A percentile compares a stretch with the other conserved stretches of the same genome.
These are phyloP conservation scores for Hypena proboscidalis DNA, from an alignment of 2,888 invertebrate genomes.

Conservation along the genomic window DNA sequence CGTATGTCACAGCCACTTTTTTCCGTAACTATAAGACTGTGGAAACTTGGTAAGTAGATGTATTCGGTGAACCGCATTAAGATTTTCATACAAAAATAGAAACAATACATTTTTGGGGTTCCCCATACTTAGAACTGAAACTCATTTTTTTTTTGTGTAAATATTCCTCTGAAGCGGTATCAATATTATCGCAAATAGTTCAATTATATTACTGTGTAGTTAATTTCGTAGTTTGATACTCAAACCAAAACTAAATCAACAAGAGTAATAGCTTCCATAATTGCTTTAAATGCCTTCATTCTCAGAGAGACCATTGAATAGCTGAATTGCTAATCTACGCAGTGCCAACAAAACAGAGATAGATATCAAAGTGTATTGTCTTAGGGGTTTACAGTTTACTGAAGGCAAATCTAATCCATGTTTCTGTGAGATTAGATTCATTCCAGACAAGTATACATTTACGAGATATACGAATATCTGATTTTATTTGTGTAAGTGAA, in stretches of 20 bases:
- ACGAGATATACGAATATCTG: constrained; percentile 24
- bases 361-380: constrained; percentile 16
- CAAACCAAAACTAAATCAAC: neutral
- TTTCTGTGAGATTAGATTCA: constrained; percentile 40
- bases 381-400: constrained; percentile 18
- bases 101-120: too few species aligned
- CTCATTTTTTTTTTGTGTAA: too few species aligned
- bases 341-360: constrained; percentile 1
- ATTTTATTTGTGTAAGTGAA: constrained; percentile 38
- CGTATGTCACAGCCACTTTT: too few species aligned
- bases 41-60: too few species aligned
- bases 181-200: too few species aligned
- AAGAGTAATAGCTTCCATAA: neutral
- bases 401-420: constrained; percentile 32
- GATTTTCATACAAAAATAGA: too few species aligned
- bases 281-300: neutral
- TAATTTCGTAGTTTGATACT: too few species aligned
- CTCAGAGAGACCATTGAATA: constrained; percentile 3
- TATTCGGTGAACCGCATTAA: too few species aligned
- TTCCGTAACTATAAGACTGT: too few species aligned
- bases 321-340: constrained; percentile 4
- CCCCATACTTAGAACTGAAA: too few species aligned
- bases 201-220: too few species aligned
- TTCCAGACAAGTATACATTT: constrained; percentile 28
- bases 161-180: too few species aligned